Conservation (phyloP, 2,113 vertebrate species). For the Sturnira hondurensis region DNA sequence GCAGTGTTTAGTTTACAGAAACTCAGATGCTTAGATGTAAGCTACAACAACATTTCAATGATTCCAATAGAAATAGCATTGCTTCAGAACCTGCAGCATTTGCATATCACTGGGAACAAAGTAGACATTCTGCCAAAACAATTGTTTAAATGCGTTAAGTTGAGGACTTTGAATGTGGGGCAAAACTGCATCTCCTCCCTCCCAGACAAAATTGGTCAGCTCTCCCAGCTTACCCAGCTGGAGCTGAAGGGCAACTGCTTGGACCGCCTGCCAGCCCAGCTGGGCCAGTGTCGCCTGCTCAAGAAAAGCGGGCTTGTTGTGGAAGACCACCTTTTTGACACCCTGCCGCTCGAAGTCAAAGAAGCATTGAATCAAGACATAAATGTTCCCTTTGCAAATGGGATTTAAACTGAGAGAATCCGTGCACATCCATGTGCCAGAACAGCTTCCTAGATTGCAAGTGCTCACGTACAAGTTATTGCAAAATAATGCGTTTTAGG, state of each 20-base stretch:
- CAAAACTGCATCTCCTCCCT: slow-evolving; percentile 93
- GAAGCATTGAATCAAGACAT: slow-evolving; percentile 95
- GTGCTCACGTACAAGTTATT: slow-evolving; percentile 65
- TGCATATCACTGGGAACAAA: slow-evolving; percentile 94
- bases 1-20: slow-evolving; percentile 95
- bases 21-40: slow-evolving; percentile 93
- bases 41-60: slow-evolving; percentile 90
- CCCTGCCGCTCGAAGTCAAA: slow-evolving; percentile 93
- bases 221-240: slow-evolving; percentile 92
- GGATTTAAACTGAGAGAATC: slow-evolving; percentile 80
- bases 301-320: slow-evolving; percentile 91
- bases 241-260: slow-evolving; percentile 98
- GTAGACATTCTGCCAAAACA: slow-evolving; percentile 94
- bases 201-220: slow-evolving; percentile 93
- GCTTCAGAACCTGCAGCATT: slow-evolving; percentile 95
- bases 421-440: slow-evolving; percentile 22
- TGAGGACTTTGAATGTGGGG: slow-evolving; percentile 93
- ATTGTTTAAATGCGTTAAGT: slow-evolving; percentile 94
- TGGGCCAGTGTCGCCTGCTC: slow-evolving; percentile 92
- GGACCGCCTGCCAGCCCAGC: slow-evolving; percentile 91
- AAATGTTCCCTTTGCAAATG: slow-evolving; percentile 89
- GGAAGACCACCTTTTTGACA: slow-evolving; percentile 97
- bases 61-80: slow-evolving; percentile 92
- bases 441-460: slow-evolving; percentile 68
- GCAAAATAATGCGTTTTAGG: slow-evolving; percentile 75